These are phyloP conservation scores for Taenioides sp. DNA, from an alignment of 2,797 vertebrate species.

Conservation along the genomic window DNA sequence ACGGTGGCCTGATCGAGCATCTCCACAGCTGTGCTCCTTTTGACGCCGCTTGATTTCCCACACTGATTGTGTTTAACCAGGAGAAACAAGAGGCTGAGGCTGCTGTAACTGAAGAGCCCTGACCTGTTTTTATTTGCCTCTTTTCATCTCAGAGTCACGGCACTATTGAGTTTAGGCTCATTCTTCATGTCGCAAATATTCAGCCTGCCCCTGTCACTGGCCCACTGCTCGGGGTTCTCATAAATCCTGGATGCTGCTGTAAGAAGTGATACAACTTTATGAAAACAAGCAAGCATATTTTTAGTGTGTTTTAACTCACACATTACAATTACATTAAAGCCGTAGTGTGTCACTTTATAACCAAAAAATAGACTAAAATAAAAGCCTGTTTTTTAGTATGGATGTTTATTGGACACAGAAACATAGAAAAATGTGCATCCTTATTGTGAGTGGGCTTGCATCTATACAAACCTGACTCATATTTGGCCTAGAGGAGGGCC, in stretches of 20 bases:
- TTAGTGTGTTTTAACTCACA: too few relatives aligned
- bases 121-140: constrained; percentile 48
- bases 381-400: too few relatives aligned
- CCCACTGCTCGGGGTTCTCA: not conserved
- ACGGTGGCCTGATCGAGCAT: not conserved
- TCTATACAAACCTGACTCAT: too few relatives aligned
- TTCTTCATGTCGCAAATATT: constrained; percentile 15
- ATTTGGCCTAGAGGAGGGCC: too few relatives aligned
- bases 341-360: too few relatives aligned
- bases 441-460: too few relatives aligned
- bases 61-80: constrained; percentile 42
- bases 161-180: constrained; percentile 23
- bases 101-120: constrained; percentile 48
- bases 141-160: constrained; percentile 10
- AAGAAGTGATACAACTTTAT: not conserved
- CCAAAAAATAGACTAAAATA: too few relatives aligned
- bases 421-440: too few relatives aligned
- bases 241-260: not conserved
- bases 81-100: constrained; percentile 15
- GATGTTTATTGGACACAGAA: too few relatives aligned
- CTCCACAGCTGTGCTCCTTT: constrained; percentile 1
- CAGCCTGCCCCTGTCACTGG: not conserved
- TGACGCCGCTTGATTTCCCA: constrained; percentile 39
- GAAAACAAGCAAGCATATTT: not conserved
- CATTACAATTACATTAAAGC: too few relatives aligned